Conservation (phyloP, 1,140 invertebrate genomes). For the Cydia splendana region DNA sequence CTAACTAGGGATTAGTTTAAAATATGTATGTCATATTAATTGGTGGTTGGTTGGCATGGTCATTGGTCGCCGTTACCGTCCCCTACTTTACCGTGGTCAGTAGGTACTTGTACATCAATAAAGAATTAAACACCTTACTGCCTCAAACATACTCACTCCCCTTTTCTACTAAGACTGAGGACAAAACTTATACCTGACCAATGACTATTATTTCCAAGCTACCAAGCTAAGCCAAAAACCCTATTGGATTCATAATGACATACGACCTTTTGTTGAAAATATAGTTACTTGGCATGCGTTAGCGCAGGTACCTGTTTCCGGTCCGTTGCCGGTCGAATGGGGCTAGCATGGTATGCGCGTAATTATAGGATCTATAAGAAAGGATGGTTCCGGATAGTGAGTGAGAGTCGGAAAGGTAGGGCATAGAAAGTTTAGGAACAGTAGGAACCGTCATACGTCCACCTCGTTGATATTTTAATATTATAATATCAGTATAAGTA, state of each 20-base stretch:
- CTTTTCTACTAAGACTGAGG: background rate
- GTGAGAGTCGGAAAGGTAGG: constrained; percentile 35
- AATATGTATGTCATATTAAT: too few species aligned
- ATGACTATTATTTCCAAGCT: constrained; percentile 3
- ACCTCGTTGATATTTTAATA: too few species aligned
- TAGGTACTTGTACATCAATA: background rate
- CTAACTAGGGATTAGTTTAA: background rate
- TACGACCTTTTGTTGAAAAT: constrained; percentile 33
- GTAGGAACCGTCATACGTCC: too few species aligned
- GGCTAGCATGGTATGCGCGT: constrained; percentile 11
- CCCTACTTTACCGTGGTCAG: background rate
- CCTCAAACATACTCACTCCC: background rate
- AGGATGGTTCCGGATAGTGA: background rate
- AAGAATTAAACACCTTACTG: background rate
- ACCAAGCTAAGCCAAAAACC: background rate
- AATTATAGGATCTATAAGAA: constrained; percentile 3
- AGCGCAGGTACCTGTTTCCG: constrained; percentile 56
- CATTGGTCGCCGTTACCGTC: background rate
- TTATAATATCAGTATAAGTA: too few species aligned
- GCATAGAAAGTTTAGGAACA: background rate
- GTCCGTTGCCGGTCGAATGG: constrained; percentile 41
- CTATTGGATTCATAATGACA: constrained; percentile 37
- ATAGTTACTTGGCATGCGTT: constrained; percentile 49
- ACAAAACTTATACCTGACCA: constrained; percentile 23
- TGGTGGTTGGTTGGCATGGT: too few species aligned